Percentiles rank a stretch among this genome's conserved stretches.
These are phyloP conservation scores for Ornithoptera priamus DNA, from an alignment of 2,888 invertebrate species.

Conservation along the genomic window DNA sequence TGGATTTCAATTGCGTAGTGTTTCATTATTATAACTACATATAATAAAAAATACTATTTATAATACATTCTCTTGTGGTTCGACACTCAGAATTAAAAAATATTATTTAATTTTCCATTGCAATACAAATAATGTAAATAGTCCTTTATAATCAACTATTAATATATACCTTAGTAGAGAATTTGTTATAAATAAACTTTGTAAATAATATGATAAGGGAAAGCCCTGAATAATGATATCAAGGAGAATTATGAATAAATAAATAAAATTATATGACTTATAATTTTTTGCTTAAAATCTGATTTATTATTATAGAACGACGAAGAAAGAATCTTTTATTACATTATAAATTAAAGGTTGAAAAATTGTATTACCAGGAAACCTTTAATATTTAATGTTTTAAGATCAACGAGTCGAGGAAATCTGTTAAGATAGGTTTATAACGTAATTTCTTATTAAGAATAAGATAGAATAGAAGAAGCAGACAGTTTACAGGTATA, in stretches of 20 bases:
- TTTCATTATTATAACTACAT: not conserved
- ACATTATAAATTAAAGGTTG: not conserved
- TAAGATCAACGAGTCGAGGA: not conserved
- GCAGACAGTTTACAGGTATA: too few species aligned
- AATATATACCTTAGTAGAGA: too few species aligned
- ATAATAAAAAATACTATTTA: not conserved
- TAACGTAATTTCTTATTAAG: not conserved
- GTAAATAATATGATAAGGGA: too few species aligned
- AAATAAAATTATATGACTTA: too few species aligned
- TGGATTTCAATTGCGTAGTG: not conserved
- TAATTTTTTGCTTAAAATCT: too few species aligned
- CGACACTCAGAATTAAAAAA: not conserved
- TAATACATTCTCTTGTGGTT: not conserved
- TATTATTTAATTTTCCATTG: too few species aligned
- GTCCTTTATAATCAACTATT: too few species aligned
- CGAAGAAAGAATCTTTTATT: not conserved
- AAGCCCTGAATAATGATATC: too few species aligned
- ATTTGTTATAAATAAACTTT: too few species aligned
- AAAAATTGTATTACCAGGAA: conserved; percentile 1
- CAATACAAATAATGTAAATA: too few species aligned
- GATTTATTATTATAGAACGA: too few species aligned
- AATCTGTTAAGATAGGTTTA: not conserved
- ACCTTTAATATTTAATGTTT: not conserved
- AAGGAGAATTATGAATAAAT: too few species aligned
- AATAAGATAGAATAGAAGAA: not conserved